Base-by-base conservation (phyloP, 2,888 invertebrate genomes). In the Rhamphomyia laevipes region DNA sequence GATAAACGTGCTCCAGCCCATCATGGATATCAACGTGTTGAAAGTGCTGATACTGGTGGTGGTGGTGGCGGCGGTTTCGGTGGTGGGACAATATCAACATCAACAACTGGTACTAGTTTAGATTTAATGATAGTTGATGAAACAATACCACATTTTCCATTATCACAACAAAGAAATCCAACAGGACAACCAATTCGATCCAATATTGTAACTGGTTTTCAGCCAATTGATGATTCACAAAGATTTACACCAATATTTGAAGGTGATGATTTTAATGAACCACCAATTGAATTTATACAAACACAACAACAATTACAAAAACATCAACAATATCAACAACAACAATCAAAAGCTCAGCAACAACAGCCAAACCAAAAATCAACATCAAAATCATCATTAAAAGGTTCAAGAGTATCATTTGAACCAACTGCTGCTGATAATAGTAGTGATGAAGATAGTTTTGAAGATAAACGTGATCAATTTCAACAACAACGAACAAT, bases 91-190 rank as follows among this genome's bases (percentile, higher is more conserved):
- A 67, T 79, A 13, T 78, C 79, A 2, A 78, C 80, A 49, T 78
- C 79, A 2, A 78, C 80, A 49, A 77, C 79, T 59, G 74, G 76
- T 63, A 77, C 79, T 21, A 78, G 78, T 52, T 65, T 80, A 53
- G 78, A 78, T 54, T 73, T 73, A 38, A 72, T 57, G 13, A 43
- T 57, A 13, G 52, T 56, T 41, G 58, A 57, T 50, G 53, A 54
- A 44, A 47, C 48, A 41, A 46, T 45, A 41, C 48, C 49, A 41
- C 40, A 16, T 7, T 21, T 12, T 13, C 21, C 27, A 50, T 18
- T 35, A 43, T 17, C 33, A 50, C 30, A 13, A 12, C 43, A 43
- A 43, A 43, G 17, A 43, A 44, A 13, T 21, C 18, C 49, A 18
- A 21, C 37, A n/a, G n/a, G n/a, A n/a, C n/a, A n/a, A n/a, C n/a